Evolutionary conservation across 2,888 invertebrate species (phyloP).

Genomic region (Alloplasta piceator): DNA sequence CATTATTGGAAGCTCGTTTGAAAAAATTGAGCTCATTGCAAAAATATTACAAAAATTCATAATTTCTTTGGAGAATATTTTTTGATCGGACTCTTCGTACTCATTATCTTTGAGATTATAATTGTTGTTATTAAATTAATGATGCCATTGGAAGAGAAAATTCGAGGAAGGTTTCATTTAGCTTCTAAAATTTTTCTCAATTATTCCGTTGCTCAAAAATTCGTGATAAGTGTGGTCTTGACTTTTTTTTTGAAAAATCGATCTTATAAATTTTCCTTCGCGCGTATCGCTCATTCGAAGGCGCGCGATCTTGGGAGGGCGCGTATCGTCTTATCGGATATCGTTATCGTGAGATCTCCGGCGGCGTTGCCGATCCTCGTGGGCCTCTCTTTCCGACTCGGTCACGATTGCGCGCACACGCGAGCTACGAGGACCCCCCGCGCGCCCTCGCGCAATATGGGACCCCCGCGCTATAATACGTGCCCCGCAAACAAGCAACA

Average conservation of each 20-base stretch:
- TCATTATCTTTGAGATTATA: too few relatives aligned
- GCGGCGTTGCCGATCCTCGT: constrained; percentile 79
- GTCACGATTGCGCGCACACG: constrained; percentile 79
- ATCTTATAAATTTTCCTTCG: constrained; percentile 28
- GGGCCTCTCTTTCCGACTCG: constrained; percentile 69
- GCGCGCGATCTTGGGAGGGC: constrained; percentile 80
- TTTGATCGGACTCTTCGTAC: too few relatives aligned
- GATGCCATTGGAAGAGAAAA: too few relatives aligned
- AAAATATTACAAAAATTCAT: too few relatives aligned
- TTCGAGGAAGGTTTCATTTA: too few relatives aligned
- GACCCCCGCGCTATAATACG: constrained; percentile 36
- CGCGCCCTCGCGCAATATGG: constrained; percentile 58
- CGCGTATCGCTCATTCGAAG: constrained; percentile 46
- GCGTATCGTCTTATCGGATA: constrained; percentile 78
- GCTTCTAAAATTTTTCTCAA: too few relatives aligned
- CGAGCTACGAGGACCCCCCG: constrained; percentile 70
- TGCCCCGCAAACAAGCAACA: constrained; percentile 16
- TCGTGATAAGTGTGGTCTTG: too few relatives aligned
- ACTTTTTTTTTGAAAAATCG: constrained; percentile 18
- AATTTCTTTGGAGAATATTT: too few relatives aligned
- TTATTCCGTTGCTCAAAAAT: too few relatives aligned
- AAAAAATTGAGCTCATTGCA: too few relatives aligned
- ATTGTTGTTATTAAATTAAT: too few relatives aligned
- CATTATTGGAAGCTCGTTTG: too few relatives aligned
- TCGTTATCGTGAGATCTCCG: constrained; percentile 81